Base-by-base conservation (phyloP, 1,140 invertebrate species). In the Drosophila parvula region DNA sequence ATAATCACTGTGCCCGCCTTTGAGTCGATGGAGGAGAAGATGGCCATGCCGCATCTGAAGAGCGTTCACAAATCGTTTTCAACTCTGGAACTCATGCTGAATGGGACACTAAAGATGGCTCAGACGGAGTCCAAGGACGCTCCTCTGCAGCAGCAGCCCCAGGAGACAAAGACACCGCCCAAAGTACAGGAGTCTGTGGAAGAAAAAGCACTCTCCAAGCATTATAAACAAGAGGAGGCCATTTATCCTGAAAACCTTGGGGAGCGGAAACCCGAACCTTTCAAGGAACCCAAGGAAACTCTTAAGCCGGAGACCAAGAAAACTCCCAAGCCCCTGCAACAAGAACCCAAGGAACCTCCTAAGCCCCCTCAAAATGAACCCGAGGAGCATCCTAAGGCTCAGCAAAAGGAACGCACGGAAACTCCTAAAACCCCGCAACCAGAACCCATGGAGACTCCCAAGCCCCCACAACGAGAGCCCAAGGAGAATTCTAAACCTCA, bases 21-120 rank as follows among this genome's bases (percentile, higher is more conserved):
- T 53, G 51, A 53, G 34, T 22, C 51, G 8, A 36, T 36, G 51
- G 64, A 64, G 34, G 5, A 65, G 12, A 32, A 48, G 4, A 22
- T 18, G 4, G 18, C 27, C 9, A 56, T 32, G 3, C 32, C 63
- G 7, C 47, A 45, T 2, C 30, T 58, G 5, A 32, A 38, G 18
- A 32, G 11, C 40, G 16, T 16, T 12, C 22, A 34, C 30, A 41
- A 44, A 11, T 5, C 27, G 2, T 16, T 44, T 22, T 38, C 10
- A 38, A 36, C 0, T 30, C 11, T 53, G 3, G 65, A 71, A 18
- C 34, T 16, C 2, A 14, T 32, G 9, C 12, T 16, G 0, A 59
- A 70, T 41, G 68, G 44, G 0, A 22, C 30, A 11, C 16, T 14
- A 3, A 59, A 36, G 30, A 30, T 11, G 4, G 16, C 8, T 11